A percentile compares a stretch with the other conserved stretches of the same genome.
Conservation (phyloP, 2,797 vertebrate genomes). For the Eulemur mongoz region DNA sequence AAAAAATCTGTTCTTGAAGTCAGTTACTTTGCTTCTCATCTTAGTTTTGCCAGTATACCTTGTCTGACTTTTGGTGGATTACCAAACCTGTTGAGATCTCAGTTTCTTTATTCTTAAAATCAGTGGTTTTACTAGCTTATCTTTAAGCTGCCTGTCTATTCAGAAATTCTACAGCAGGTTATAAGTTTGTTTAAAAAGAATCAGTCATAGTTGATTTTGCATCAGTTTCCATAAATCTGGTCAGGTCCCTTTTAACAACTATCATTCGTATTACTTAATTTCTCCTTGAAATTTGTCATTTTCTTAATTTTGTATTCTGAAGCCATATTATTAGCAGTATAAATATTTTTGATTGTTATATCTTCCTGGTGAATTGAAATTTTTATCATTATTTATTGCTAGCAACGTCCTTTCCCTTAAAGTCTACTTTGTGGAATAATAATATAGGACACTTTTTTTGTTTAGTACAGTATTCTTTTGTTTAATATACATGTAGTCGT, state of each 20-base stretch:
- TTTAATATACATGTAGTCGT: not conserved
- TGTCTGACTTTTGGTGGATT: not conserved
- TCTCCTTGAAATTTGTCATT: not conserved
- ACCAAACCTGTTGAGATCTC: not conserved
- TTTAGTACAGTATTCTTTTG: not conserved
- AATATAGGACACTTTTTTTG: not conserved
- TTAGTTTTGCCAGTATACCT: not conserved
- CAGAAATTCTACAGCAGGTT: not conserved
- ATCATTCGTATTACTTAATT: not conserved
- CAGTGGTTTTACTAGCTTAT: not conserved
- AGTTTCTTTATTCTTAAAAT: not conserved
- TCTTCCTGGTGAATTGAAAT: not conserved
- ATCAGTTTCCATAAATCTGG: not conserved
- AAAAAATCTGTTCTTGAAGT: not conserved
- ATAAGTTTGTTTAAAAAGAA: not conserved
- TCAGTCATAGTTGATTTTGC: not conserved
- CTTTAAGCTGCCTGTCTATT: not conserved
- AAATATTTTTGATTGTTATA: not conserved
- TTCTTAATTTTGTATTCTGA: slow-evolving; percentile 6
- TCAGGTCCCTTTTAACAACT: not conserved
- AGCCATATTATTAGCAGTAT: not conserved
- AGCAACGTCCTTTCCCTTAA: not conserved
- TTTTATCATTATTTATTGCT: not conserved
- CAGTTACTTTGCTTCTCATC: not conserved
- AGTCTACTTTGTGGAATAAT: not conserved